These are phyloP conservation scores for Leptinotarsa texana DNA, from an alignment of 1,140 invertebrate species.

Conservation along the genomic window DNA sequence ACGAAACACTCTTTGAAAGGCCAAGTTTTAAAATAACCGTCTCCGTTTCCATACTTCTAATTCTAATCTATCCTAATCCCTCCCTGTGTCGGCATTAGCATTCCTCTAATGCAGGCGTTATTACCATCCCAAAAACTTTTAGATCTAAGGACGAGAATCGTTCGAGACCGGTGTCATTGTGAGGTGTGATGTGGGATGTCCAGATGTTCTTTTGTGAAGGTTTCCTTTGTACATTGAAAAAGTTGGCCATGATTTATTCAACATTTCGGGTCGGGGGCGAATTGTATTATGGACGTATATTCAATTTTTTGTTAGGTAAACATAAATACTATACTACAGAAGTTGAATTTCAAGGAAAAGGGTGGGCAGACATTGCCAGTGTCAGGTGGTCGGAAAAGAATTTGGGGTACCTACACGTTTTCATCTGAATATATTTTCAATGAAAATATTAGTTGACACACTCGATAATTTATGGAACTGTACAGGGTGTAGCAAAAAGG, in stretches of 20 bases:
- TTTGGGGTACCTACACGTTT: neutral
- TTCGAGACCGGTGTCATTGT: slow-evolving; percentile 16
- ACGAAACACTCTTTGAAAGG: no score
- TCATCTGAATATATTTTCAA: no score
- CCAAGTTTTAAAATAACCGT: no score
- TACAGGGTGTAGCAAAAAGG: no score
- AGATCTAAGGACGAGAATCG: slow-evolving; percentile 17
- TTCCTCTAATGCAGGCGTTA: neutral
- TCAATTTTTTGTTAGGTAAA: neutral
- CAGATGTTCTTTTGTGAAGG: slow-evolving; percentile 29
- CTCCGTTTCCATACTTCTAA: neutral
- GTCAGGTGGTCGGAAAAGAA: slow-evolving; percentile 4
- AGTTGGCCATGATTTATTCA: slow-evolving; percentile 19
- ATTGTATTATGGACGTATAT: neutral
- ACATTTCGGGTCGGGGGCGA: neutral
- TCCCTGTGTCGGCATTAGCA: neutral
- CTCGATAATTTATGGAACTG: no score
- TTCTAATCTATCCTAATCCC: neutral
- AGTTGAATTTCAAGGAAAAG: slow-evolving; percentile 1
- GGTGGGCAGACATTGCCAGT: neutral
- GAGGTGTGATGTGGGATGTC: slow-evolving; percentile 32
- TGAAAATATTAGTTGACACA: no score
- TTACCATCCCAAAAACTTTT: neutral
- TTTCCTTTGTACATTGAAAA: slow-evolving; percentile 12
- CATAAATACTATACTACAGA: neutral